These are phyloP conservation scores for Anastatus disparis DNA, from an alignment of 1,140 invertebrate species.

Conservation along the genomic window DNA sequence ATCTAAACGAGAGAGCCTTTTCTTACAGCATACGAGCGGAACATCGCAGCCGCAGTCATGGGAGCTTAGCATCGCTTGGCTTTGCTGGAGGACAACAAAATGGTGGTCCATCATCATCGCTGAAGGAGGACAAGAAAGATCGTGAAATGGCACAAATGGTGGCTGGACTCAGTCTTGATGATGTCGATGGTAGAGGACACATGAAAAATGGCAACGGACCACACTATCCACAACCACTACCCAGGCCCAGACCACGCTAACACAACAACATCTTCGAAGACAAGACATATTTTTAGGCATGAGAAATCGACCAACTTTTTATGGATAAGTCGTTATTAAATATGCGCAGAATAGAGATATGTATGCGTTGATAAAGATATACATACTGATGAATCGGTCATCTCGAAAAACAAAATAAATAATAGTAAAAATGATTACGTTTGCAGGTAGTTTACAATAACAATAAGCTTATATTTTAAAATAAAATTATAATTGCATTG, in stretches of 20 bases:
- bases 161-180: slow-evolving; percentile 84
- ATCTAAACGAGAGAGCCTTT: slow-evolving; percentile 92
- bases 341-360: too few species aligned
- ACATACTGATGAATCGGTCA: too few species aligned
- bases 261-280: neutral
- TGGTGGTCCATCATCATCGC: neutral
- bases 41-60: slow-evolving; percentile 89
- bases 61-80: slow-evolving; percentile 84
- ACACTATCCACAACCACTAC: slow-evolving; percentile 49
- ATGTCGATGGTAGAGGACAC: slow-evolving; percentile 47
- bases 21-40: slow-evolving; percentile 94
- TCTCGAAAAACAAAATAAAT: too few species aligned
- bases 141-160: slow-evolving; percentile 92
- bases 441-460: too few species aligned
- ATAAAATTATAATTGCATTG: too few species aligned
- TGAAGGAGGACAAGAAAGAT: slow-evolving; percentile 82
- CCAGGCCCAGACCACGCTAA: slow-evolving; percentile 63
- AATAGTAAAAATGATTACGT: too few species aligned
- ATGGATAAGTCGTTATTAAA: too few species aligned
- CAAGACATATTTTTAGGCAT: too few species aligned
- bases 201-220: slow-evolving; percentile 16
- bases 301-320: too few species aligned
- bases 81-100: slow-evolving; percentile 50
- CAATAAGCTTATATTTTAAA: too few species aligned
- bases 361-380: too few species aligned